Conservation (phyloP, 1,140 invertebrate species). For the Cherax quadricarinatus region DNA sequence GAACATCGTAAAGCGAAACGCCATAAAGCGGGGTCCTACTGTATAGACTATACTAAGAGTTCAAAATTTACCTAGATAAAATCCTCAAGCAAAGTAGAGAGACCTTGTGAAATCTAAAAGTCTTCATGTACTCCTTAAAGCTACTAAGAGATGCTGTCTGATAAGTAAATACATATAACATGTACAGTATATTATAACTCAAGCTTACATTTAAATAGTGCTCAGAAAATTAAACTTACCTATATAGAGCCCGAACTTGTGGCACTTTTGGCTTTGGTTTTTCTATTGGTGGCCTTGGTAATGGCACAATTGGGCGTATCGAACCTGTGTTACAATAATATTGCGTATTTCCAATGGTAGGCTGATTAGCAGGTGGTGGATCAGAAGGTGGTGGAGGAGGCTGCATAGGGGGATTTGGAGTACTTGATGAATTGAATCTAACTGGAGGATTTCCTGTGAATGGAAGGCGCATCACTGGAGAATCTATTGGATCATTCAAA, state of each 20-base stretch:
- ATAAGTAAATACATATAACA: too few species aligned
- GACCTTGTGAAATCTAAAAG: too few species aligned
- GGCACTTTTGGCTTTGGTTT: conserved; percentile 79
- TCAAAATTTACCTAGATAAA: too few species aligned
- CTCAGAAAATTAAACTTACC: conserved; percentile 36
- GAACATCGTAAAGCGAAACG: too few species aligned
- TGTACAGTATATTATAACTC: too few species aligned
- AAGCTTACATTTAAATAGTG: not conserved
- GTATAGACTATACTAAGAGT: too few species aligned
- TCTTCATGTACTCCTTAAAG: too few species aligned
- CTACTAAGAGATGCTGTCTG: too few species aligned
- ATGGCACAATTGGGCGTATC: conserved; percentile 59
- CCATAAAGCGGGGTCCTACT: too few species aligned
- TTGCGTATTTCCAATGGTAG: conserved; percentile 73
- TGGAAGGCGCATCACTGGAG: not conserved
- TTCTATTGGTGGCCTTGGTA: conserved; percentile 76
- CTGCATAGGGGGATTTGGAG: not conserved
- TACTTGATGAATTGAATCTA: not conserved
- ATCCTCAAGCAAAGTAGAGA: too few species aligned
- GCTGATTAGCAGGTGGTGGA: conserved; percentile 79
- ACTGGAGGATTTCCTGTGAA: not conserved
- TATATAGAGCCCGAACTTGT: conserved; percentile 81
- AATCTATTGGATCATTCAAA: not conserved
- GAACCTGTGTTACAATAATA: not conserved
- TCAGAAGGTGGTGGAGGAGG: conserved; percentile 78